A percentile compares a stretch with the other conserved stretches of the same genome.
Evolutionary conservation across 2,797 vertebrate genomes (phyloP).

Genomic region (Oryzias dopingdopingensis): DNA sequence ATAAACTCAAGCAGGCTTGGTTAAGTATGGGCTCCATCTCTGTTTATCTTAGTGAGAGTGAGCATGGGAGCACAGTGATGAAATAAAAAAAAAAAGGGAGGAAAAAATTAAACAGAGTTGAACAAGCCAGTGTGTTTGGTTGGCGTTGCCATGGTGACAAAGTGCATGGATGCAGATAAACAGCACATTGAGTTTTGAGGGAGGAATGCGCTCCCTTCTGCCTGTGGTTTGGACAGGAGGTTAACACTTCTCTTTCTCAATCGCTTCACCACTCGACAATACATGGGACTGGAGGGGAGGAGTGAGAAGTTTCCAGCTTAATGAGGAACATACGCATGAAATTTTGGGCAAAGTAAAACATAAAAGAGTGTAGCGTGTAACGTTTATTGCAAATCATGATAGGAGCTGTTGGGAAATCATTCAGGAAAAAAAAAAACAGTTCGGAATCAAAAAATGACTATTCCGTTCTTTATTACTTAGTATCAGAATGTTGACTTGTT

Average conservation of each 20-base stretch:
- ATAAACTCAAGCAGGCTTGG: slow-evolving; percentile 72
- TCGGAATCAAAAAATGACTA: neutral
- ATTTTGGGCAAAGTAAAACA: slow-evolving; percentile 37
- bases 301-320: slow-evolving; percentile 61
- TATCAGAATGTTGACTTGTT: no score
- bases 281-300: slow-evolving; percentile 60
- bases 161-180: slow-evolving; percentile 77
- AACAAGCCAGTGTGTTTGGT: slow-evolving; percentile 73
- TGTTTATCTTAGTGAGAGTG: slow-evolving; percentile 75
- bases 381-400: slow-evolving; percentile 39
- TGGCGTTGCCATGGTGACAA: slow-evolving; percentile 71
- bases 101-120: slow-evolving; percentile 73
- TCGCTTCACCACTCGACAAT: slow-evolving; percentile 67
- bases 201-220: slow-evolving; percentile 75
- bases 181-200: slow-evolving; percentile 70
- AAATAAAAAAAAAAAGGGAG: slow-evolving; percentile 61
- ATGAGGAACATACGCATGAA: slow-evolving; percentile 57
- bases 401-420: slow-evolving; percentile 69
- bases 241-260: slow-evolving; percentile 77
- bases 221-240: slow-evolving; percentile 77
- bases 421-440: slow-evolving; percentile 60
- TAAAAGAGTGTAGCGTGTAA: slow-evolving; percentile 32
- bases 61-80: slow-evolving; percentile 75
- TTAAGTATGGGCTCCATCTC: slow-evolving; percentile 64
- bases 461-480: neutral